Evolutionary conservation across 2,888 invertebrate genomes (phyloP), one percentile per base, ranked within the genome.

Genomic region (Tenthredo livida): DNA sequence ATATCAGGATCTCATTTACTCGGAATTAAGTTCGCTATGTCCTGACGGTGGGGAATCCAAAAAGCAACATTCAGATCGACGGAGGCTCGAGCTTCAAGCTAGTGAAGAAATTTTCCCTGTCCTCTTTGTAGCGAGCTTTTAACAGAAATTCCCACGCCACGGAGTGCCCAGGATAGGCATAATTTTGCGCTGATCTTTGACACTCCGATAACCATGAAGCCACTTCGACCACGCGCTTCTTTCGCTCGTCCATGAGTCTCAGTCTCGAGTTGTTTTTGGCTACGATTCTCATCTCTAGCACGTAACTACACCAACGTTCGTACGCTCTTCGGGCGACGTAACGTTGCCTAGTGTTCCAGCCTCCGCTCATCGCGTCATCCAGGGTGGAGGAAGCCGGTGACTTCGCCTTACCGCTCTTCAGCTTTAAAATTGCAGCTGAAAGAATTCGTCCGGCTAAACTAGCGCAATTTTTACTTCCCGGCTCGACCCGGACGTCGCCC

Each of bases 71-170:
- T 40, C 80, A 83, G n/a, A 83, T 50, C 15, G 83, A 25, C 47
- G 86, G 86, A 5, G 90, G 89, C 83, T 92, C 92, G 43, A 92
- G 85, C 88, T 92, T 91, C 87, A 94, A 90, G 40, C 94, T 95
- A 86, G 92, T 90, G 86, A 92, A 92, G 90, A 94, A 95, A 88
- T 94, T 95, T 86, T 94, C 94, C 84, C 90, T 90, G 72, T 95
- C 94, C 86, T 95, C 95, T 72, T 92, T 92, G 88, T 95, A 95
- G 75, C 94, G 91, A 17, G 94, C 94, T 88, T 95, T 95, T 33
- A 95, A 88, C 37, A 95, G 90, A 90, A 94, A 95, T 87, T 94
- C 94, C 87, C 91, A 91, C 0, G 94, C 94, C 58, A 94, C 87
- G 50, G 94, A 93, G 87, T 94, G 93, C 25, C 89, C 89, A 3